A percentile compares a stretch with the other conserved stretches of the same genome.
Conservation (phyloP, 2,888 invertebrate species). For the Cheilosia scutellata region DNA sequence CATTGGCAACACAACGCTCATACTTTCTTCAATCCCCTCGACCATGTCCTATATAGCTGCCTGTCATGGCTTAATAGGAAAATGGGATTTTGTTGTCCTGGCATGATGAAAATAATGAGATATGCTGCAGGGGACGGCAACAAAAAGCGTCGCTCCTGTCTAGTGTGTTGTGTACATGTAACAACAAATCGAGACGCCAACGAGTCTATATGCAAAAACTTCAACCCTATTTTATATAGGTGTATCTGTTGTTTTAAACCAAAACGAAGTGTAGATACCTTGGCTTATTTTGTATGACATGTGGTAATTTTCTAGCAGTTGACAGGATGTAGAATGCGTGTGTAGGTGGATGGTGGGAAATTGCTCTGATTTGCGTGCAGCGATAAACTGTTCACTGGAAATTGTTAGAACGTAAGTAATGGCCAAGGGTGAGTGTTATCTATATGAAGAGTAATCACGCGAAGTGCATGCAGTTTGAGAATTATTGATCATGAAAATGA, state of each 20-base stretch:
- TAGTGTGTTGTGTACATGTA: neutral
- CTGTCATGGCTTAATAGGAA: conserved; percentile 73
- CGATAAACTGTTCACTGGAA: conserved; percentile 48
- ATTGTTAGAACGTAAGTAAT: conserved; percentile 13
- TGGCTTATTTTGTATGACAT: conserved; percentile 73
- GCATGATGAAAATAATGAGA: conserved; percentile 71
- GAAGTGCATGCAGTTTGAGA: conserved; percentile 16
- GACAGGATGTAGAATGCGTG: conserved; percentile 27
- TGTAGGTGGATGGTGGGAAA: neutral
- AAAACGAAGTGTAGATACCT: conserved; percentile 66
- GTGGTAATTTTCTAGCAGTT: conserved; percentile 70
- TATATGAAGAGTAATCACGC: conserved; percentile 50
- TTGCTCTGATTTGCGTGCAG: conserved; percentile 45
- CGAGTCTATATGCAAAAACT: conserved; percentile 33
- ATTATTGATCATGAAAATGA: neutral
- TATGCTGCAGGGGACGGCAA: conserved; percentile 52
- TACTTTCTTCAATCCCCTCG: conserved; percentile 2
- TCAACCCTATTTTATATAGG: neutral
- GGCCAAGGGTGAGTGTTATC: conserved; percentile 25
- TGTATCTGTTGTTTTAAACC: conserved; percentile 34
- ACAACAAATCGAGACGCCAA: conserved; percentile 55
- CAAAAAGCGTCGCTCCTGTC: conserved; percentile 11
- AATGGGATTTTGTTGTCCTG: conserved; percentile 76
- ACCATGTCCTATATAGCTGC: conserved; percentile 36
- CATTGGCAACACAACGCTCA: neutral